Evolutionary conservation across 2,888 invertebrate species (phyloP), one percentile per base, ranked within the genome.

Genomic region (Fissipunctia ypsillon): DNA sequence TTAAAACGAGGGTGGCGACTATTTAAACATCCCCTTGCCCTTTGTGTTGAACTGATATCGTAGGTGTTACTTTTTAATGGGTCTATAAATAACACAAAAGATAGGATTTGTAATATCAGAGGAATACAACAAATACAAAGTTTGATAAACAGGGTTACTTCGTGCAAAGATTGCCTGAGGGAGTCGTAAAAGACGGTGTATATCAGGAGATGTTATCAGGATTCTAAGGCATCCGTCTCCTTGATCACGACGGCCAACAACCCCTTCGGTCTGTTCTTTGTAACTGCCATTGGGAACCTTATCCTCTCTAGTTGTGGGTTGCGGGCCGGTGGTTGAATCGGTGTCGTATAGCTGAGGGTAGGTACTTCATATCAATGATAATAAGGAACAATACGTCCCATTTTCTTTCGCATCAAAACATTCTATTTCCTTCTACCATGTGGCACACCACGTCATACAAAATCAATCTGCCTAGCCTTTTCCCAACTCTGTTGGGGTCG

Each of bases 1-100:
- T 72, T 81, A 81, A 76, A 77, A 77, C 56, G 48, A 77, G 76
- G 86, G 73, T 76, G 70, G 73, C 28, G 71, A 65, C 75, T 80
- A 50, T 83, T 81, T 74, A 78, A 69, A 73, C 75, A 66, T 65
- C 60, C 75, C 54, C 69, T 61, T 50, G 43, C 75, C 60, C 60
- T 68, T 76, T 66, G 50, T 84, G 63, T 81, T 75, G 61, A 63
- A 48, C 56, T 73, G 68, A 76, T 76, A 71, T 16, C 60, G 50
- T 69, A 61, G 43, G 56, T 66, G 66, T 63, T 45, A 67, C 79
- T 70, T 80, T 80, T 70, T 66, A 76, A 80, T 81, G 60, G 54
- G 66, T 31, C 73, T 56, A 66, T 73, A 77, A 61, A 79, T 79
- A 79, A 78, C 43, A 56, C 68, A 25, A 48, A 79, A 76, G 56